Evolutionary conservation across 2,113 vertebrate genomes (phyloP).

Genomic region (Siphamia tubifer): DNA sequence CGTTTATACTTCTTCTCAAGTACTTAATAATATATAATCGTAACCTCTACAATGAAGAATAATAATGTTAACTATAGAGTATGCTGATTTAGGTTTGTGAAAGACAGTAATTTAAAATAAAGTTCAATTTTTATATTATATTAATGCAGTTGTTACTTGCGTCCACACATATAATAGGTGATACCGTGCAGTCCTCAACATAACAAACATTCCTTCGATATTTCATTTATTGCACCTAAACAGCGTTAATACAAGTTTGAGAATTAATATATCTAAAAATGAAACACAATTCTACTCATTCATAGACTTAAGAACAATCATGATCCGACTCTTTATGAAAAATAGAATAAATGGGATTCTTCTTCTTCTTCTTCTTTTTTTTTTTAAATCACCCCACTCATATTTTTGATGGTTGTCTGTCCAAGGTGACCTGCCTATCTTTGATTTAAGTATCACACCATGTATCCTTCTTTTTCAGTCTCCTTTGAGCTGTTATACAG

Average conservation of each 20-base stretch:
- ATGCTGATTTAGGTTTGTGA: slow-evolving; percentile 81
- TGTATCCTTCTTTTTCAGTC: slow-evolving; percentile 16
- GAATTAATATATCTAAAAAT: slow-evolving; percentile 2
- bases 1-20: slow-evolving; percentile 69
- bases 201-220: not conserved
- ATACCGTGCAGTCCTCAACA: not conserved
- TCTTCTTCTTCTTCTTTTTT: no score
- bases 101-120: slow-evolving; percentile 79
- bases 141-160: slow-evolving; percentile 33
- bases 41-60: slow-evolving; percentile 72
- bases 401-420: no score
- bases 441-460: slow-evolving; percentile 7
- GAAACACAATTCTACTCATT: not conserved
- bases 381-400: no score
- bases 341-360: not conserved
- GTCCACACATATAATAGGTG: not conserved
- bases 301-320: not conserved
- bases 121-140: slow-evolving; percentile 67
- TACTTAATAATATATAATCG: slow-evolving; percentile 79
- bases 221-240: not conserved
- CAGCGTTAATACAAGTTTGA: not conserved
- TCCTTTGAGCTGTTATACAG: not conserved
- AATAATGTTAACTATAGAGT: slow-evolving; percentile 77
- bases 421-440: slow-evolving; percentile 7
- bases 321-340: slow-evolving; percentile 31